Base-by-base conservation (phyloP, 2,888 invertebrate species). In the Amblyjoppa proteus region DNA sequence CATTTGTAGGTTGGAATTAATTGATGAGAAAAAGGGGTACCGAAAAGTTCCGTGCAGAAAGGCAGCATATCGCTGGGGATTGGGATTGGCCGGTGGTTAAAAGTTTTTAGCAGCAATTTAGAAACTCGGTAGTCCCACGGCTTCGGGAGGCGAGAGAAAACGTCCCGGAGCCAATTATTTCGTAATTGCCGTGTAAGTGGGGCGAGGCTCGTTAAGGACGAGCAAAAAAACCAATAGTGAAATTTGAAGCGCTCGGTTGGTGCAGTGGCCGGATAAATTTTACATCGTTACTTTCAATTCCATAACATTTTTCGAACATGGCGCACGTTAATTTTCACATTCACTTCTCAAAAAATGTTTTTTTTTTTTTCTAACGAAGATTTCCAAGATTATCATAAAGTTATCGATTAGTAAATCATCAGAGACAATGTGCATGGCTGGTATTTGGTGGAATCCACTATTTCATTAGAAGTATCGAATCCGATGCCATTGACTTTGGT, bases 21-120 rank as follows among this genome's bases (percentile, higher is more conserved):
- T 31, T 31, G 16, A n/a, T 34, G 3, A 16, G 7, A 34, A 31
- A 61, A 61, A 16, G 31, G 34, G 34, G n/a, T 61, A 28, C 61
- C 61, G 34, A 11, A 34, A 31, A 61, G 5, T 61, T 16, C 1
- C 31, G 11, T 61, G 31, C 9, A 34, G 3, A 34, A 31, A 7
- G 31, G 61, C 61, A 61, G 31, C 61, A 31, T 16, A 58, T 28
- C 7, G 38, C 38, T 7, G 5, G 16, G 31, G n/a, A 7, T 61
- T 13, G 13, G 58, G 13, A 58, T 61, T 31, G 61, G 61, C 7
- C 9, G 31, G 76, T 76, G 64, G 76, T 76, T 76, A 64, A 66
- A 76, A 76, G 66, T 76, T 76, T 61, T 76, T 64, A 64, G 49
- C 28, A 61, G 64, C 75, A 75, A 75, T 75, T 75, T 75, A 64